Percentiles rank a stretch among this genome's conserved stretches.
phyloP scores from a whole-genome alignment of 2,797 vertebrate species.

The Ispidina lecontei region DNA sequence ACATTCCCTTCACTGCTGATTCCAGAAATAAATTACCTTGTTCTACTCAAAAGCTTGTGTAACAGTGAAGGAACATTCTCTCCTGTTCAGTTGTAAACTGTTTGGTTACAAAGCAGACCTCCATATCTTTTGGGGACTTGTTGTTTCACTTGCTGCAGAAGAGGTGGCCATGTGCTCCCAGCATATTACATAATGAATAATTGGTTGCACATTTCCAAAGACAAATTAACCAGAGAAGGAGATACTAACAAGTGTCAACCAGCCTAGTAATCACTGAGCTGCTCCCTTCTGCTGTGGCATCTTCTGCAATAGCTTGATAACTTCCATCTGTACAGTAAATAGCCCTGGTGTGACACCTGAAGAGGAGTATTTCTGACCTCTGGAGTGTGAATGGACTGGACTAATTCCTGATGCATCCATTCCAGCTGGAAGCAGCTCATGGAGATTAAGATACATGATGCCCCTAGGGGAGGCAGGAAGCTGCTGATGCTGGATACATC shows the following conservation, averaged over 20 bases:
- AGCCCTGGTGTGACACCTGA: neutral
- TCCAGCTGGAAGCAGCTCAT: neutral
- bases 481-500: accelerated
- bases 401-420: neutral
- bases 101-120: neutral
- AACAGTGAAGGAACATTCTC: neutral
- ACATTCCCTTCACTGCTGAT: neutral
- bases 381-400: accelerated
- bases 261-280: neutral
- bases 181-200: neutral
- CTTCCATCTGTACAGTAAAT: accelerated
- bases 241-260: neutral
- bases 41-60: neutral
- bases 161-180: neutral
- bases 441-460: accelerated
- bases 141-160: neutral
- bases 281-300: neutral
- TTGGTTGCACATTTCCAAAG: neutral
- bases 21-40: neutral
- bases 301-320: neutral
- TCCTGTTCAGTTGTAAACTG: neutral
- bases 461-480: accelerated
- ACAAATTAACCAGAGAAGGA: neutral
- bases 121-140: neutral
- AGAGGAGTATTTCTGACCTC: neutral